Conservation (phyloP, 2,888 invertebrate species). For the Caenorhabditis angaria region DNA sequence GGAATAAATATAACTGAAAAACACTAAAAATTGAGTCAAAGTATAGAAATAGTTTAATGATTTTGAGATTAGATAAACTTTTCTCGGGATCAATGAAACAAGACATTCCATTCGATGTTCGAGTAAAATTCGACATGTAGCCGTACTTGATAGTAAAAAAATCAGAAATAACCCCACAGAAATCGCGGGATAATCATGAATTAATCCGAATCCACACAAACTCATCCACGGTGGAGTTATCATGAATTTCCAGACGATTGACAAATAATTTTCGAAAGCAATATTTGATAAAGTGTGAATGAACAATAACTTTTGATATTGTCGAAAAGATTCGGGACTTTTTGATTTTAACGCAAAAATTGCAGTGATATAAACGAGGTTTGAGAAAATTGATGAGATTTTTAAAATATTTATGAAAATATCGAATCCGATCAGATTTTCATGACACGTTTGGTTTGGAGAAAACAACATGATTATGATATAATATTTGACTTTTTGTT, state of each 20-base stretch:
- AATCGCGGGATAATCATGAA: not conserved
- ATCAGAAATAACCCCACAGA: not conserved
- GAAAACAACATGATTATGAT: not conserved
- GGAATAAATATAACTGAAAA: too few species aligned
- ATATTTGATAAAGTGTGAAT: not conserved
- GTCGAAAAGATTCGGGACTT: not conserved
- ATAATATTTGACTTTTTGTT: too few species aligned
- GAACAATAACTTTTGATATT: not conserved
- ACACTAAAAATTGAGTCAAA: too few species aligned
- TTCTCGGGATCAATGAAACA: too few species aligned
- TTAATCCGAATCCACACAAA: not conserved
- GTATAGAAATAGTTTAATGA: too few species aligned
- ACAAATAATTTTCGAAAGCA: not conserved
- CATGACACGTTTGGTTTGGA: not conserved
- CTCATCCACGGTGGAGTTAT: not conserved
- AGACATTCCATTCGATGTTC: too few species aligned
- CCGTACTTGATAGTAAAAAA: not conserved
- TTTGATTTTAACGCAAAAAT: not conserved
- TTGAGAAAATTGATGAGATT: not conserved
- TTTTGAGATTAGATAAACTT: too few species aligned
- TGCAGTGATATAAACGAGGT: not conserved
- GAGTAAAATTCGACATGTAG: too few species aligned
- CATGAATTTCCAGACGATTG: not conserved
- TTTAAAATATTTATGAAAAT: not conserved
- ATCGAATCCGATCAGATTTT: not conserved